Evolutionary conservation across 2,113 vertebrate species (phyloP).

Genomic region (Perca fluviatilis): DNA sequence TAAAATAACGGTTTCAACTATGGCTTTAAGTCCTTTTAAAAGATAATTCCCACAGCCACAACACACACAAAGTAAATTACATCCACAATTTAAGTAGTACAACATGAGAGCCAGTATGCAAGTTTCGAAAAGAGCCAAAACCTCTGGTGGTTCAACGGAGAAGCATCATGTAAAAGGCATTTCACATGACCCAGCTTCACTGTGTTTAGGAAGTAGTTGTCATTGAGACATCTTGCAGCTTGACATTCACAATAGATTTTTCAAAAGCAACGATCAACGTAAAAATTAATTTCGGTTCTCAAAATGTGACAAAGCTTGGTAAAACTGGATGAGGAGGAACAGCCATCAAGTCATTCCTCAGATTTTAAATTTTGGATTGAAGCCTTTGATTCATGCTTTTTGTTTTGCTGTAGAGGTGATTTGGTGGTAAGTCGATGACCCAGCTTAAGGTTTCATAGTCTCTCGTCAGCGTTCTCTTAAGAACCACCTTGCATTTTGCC

Average conservation of each 20-base stretch:
- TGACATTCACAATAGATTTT: background rate
- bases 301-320: background rate
- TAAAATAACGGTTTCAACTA: background rate
- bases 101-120: background rate
- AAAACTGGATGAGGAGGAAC: background rate
- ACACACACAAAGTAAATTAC: background rate
- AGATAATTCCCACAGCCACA: background rate
- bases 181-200: background rate
- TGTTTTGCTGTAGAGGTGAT: background rate
- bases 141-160: slow-evolving; percentile 50
- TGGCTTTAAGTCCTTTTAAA: background rate
- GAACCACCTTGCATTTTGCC: background rate
- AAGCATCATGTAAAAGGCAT: background rate
- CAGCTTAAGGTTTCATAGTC: background rate
- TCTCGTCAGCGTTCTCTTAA: background rate
- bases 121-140: slow-evolving; percentile 31
- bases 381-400: too few species aligned
- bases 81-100: background rate
- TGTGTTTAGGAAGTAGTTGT: background rate
- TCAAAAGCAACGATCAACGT: background rate
- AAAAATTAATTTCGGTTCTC: background rate
- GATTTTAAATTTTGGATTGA: background rate
- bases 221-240: background rate
- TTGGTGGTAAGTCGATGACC: background rate
- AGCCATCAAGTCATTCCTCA: background rate